Base-by-base conservation (phyloP, 2,888 invertebrate genomes). In the Neoascia interrupta region DNA sequence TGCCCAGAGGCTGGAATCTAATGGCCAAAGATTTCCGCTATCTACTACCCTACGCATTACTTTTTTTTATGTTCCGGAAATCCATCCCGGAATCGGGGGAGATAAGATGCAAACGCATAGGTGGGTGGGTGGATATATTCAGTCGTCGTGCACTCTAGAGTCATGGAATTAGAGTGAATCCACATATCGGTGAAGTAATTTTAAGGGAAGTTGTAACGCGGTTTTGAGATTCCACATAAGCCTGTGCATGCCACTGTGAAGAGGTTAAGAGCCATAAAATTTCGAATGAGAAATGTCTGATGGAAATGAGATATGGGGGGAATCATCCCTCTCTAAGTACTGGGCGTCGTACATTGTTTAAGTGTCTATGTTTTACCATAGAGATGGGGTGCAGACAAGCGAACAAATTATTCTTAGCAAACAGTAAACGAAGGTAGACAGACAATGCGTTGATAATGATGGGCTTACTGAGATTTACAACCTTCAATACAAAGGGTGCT, bases 11-110 rank as follows among this genome's bases (percentile, higher is more conserved):
- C 56, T 56, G 49, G 28, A 37, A 69, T 75, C 43, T 56, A 69
- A 75, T 75, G 63, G 51, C 75, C 51, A 63, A 51, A 61, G 54
- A 69, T 49, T 75, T 75, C 75, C 69, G 75, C 51, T 56, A 69
- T 63, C 75, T 51, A n/a, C n/a, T n/a, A 69, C 47, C 41, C 41
- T 69, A 69, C 69, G 69, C 75, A 61, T 63, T 69, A 56, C 13
- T 19, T 28, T 54, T 13, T 19, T 4, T 41, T 13, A 18, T 2
- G 13, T 0, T 26, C 28, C 60, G 60, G 60, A 69, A 63, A 63
- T 11, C 23, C 49, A 26, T 11, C 56, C 36, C 49, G 36, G 41
- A 75, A 58, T 39, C 19, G 69, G 63, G 75, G 75, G 63, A 75
- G 69, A 63, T 69, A 75, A 75, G 56, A 61, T 37, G n/a, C n/a